Evolutionary conservation across 1,140 invertebrate species (phyloP), one percentile per base, ranked within the genome.

Genomic region (Thrips palmi): DNA sequence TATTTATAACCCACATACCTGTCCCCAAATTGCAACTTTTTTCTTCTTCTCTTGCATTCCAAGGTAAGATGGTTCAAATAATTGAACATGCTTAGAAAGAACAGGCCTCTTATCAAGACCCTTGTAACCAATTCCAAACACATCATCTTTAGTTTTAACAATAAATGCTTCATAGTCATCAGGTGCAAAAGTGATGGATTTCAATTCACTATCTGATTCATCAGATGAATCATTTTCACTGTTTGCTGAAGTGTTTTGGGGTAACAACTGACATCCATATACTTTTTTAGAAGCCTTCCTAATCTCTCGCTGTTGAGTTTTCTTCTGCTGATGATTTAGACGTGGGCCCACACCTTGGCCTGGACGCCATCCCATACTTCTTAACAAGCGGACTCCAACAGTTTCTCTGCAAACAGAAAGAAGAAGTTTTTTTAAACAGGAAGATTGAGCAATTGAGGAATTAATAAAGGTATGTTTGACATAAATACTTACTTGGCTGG

Each of bases 271-370:
- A 58, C 78, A 82, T 1, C 78, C 78, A 54, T 83, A 81, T 1
- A 74, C 56, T 56, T 72, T 72, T 45, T 37, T n/a, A 34, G 19
- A 18, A 8, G 17, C 36, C 44, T 33, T 23, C 24, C 62, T 53
- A 43, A 57, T 59, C 14, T 60, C 48, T 37, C 52, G 51, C n/a
- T n/a, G n/a, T n/a, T n/a, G n/a, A n/a, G n/a, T n/a, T 21, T 55
- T 56, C 28, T 45, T 39, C 24, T 47, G 27, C 18, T 49, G 49
- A 39, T 61, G 57, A 53, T 77, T 80, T 44, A 76, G 47, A 35
- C 70, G 59, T 4, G 80, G 77, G 1, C 88, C 89, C n/a, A 92
- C 64, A 2, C 88, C 89, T 58, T 92, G 83, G 0, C 88, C 88
- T 21, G 78, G 77, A 52, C 75, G 76, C 83, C 92, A 92, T 21